Evolutionary conservation across 2,797 vertebrate genomes (phyloP), one percentile per base, ranked within the genome.

Genomic region (Distichodus sexfasciatus): DNA sequence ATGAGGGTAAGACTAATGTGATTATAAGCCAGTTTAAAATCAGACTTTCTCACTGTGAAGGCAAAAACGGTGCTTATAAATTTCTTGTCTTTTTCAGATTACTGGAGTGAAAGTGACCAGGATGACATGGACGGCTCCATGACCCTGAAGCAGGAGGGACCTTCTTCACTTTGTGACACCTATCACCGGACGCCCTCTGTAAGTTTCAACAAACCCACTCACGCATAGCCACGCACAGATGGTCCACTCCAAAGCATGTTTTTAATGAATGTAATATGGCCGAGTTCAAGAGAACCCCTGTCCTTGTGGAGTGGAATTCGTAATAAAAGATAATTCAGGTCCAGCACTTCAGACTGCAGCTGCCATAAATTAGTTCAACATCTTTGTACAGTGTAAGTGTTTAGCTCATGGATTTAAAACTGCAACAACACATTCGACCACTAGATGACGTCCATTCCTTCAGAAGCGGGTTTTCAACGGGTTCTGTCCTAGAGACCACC

Each of bases 101-200:
- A 91, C 79, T 92, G 91, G 91, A 92, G 91, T 17, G 91, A 92
- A 75, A 92, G 91, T 0, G 91, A 92, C 61, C 91, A 91, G 66
- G 91, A 92, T 3, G 91, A 92, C 10, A 67, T 86, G 0, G 90
- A 91, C 0, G 86, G 89, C 69, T 87, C 90, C 3, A 81, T 90
- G 80, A 91, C 90, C 7, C 74, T 92, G 75, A 92, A 91, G 66
- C 89, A 91, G 77, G 91, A 92, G 57, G 88, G 79, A 71, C 36
- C 48, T 28, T 40, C 48, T 29, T 54, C 63, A 11, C 63, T 28
- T 2, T 53, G 43, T 21, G 48, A 66, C 46, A 77, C 80, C 36
- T 89, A 90, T 41, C 89, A 91, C 41, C 86, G 84, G 58, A 88
- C 85, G 5, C 77, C 88, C 48, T 87, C 89, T 43, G 91, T 92